Conservation (phyloP, 2,888 invertebrate genomes). For the Metalampra italica region DNA sequence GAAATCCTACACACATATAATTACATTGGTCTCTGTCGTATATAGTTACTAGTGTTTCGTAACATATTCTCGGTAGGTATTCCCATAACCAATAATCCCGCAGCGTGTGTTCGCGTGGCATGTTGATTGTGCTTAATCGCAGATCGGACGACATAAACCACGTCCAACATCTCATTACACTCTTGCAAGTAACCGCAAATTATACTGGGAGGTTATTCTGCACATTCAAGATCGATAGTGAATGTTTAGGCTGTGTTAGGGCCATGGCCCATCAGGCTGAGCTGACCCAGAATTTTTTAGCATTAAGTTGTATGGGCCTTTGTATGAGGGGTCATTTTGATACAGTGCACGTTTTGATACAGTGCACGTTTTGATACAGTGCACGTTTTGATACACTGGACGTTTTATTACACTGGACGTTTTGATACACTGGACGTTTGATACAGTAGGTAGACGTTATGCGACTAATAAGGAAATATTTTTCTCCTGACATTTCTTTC, state of each 20-base stretch:
- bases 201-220: slow-evolving; percentile 27
- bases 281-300: too few relatives aligned
- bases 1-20: neutral
- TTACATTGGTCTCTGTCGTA: neutral
- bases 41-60: neutral
- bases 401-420: too few relatives aligned
- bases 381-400: too few relatives aligned
- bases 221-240: neutral
- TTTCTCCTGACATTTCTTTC: too few relatives aligned
- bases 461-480: too few relatives aligned
- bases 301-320: too few relatives aligned
- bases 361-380: too few relatives aligned
- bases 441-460: too few relatives aligned
- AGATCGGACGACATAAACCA: slow-evolving; percentile 41
- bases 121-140: slow-evolving; percentile 35
- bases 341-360: too few relatives aligned
- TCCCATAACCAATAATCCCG: slow-evolving; percentile 4
- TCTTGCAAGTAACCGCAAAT: slow-evolving; percentile 27
- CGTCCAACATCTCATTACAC: slow-evolving; percentile 38
- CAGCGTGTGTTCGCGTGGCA: slow-evolving; percentile 20
- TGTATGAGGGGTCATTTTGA: too few relatives aligned
- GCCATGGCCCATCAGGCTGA: too few relatives aligned
- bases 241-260: neutral
- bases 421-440: too few relatives aligned
- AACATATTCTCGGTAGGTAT: neutral